Evolutionary conservation across 2,888 invertebrate species (phyloP).

Genomic region (Tuta absoluta): DNA sequence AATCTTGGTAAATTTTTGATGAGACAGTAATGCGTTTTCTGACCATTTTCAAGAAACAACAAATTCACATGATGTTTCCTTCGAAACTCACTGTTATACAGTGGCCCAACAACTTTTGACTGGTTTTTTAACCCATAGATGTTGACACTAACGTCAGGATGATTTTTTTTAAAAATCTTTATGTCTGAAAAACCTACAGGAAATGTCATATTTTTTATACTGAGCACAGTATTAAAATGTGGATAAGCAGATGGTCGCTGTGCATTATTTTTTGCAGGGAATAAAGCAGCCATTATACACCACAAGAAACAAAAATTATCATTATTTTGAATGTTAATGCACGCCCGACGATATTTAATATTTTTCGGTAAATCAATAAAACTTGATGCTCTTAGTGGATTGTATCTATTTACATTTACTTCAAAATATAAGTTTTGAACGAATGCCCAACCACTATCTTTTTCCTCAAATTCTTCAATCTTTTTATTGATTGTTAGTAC

Average conservation of each 20-base stretch:
- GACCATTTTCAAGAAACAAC: not conserved
- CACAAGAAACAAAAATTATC: too few relatives aligned
- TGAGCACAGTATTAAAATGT: too few relatives aligned
- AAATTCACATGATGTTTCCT: not conserved
- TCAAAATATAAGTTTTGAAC: not conserved
- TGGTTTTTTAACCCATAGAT: slow-evolving; percentile 5
- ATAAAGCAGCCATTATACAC: too few relatives aligned
- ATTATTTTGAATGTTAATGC: too few relatives aligned
- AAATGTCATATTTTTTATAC: too few relatives aligned
- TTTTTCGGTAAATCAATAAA: not conserved
- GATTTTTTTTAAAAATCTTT: slow-evolving; percentile 12
- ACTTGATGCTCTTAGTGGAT: not conserved
- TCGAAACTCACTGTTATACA: not conserved
- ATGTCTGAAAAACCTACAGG: not conserved
- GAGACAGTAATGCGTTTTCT: not conserved
- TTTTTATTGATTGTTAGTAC: too few relatives aligned
- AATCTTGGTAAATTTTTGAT: not conserved
- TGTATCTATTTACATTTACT: not conserved
- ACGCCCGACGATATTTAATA: too few relatives aligned
- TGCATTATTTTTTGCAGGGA: too few relatives aligned
- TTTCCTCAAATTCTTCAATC: too few relatives aligned
- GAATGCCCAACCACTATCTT: too few relatives aligned
- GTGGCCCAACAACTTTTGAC: not conserved
- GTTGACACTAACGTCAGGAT: not conserved
- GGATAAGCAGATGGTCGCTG: too few relatives aligned